phyloP scores from a whole-genome alignment of 1,140 invertebrate species.

The Panulirus ornatus region DNA sequence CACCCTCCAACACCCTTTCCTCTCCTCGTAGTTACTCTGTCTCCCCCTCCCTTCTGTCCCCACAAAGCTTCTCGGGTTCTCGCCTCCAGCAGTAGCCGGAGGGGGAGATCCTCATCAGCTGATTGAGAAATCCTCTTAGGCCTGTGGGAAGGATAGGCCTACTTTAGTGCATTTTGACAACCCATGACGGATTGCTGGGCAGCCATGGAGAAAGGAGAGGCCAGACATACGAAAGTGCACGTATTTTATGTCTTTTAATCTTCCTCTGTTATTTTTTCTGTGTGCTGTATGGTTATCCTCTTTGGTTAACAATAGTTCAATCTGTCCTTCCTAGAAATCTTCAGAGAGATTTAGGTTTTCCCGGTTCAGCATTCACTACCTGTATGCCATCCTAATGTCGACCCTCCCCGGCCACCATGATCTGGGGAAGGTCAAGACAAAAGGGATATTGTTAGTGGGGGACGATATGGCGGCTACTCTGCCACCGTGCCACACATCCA shows the following conservation, averaged over 20 bases:
- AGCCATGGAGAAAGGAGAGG: not conserved
- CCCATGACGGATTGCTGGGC: constrained; percentile 65
- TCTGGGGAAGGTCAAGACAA: constrained; percentile 1
- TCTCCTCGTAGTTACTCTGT: not conserved
- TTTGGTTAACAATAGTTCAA: no score
- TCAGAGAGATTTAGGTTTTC: no score
- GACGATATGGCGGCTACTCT: constrained; percentile 6
- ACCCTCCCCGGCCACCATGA: not conserved
- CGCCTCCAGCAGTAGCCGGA: constrained; percentile 59
- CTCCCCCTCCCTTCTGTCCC: not conserved
- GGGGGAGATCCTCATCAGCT: constrained; percentile 70
- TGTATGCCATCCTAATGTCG: no score
- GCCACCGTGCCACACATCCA: constrained; percentile 4
- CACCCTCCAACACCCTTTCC: not conserved
- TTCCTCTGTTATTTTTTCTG: no score
- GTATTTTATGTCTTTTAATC: no score
- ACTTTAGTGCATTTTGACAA: constrained; percentile 71
- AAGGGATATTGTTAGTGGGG: not conserved
- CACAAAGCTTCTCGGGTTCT: constrained; percentile 30
- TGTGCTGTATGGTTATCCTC: no score
- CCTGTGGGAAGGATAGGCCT: constrained; percentile 63
- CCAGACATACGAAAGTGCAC: not conserved
- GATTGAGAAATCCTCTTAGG: constrained; percentile 73
- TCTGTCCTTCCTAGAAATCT: no score
- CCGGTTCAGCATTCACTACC: no score